Conservation (phyloP, 92 coral and sea anemone genomes). For the Plumapathes pennacea region DNA sequence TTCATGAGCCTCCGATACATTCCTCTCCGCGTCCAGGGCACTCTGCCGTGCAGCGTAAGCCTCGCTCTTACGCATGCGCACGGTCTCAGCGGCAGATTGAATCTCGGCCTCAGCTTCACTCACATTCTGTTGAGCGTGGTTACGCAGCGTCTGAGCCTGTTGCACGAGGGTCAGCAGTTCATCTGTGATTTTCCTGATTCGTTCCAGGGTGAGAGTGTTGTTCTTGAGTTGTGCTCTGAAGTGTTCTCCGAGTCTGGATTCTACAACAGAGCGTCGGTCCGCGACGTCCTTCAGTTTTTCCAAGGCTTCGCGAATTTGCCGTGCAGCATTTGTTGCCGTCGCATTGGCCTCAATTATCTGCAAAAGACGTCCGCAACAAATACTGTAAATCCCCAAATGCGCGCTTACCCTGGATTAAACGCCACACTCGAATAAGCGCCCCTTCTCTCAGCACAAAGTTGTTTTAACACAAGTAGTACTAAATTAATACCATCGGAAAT, state of each 20-base stretch:
- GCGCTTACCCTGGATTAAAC: neutral
- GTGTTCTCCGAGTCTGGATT: constrained; percentile 52
- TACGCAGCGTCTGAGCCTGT: constrained; percentile 29
- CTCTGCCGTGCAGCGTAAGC: constrained; percentile 55
- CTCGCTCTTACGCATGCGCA: constrained; percentile 49
- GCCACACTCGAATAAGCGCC: too few species aligned
- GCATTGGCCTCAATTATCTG: constrained; percentile 82
- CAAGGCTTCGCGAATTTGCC: constrained; percentile 62
- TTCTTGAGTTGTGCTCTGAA: constrained; percentile 54
- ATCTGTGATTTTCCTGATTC: constrained; percentile 35
- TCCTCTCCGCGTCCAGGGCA: constrained; percentile 48
- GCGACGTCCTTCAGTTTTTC: constrained; percentile 48
- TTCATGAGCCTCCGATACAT: constrained; percentile 35
- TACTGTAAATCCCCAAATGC: neutral
- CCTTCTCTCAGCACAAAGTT: neutral
- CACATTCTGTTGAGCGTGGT: constrained; percentile 52
- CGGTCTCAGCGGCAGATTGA: constrained; percentile 31
- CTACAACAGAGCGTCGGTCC: constrained; percentile 34
- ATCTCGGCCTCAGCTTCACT: constrained; percentile 48
- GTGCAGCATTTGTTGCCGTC: constrained; percentile 69
- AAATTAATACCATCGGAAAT: too few species aligned
- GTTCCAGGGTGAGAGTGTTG: constrained; percentile 33
- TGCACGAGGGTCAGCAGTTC: constrained; percentile 23
- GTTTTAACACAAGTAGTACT: neutral
- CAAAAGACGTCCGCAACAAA: neutral